Conservation (phyloP, 2,113 vertebrate genomes). For the Macaca fascicularis region DNA sequence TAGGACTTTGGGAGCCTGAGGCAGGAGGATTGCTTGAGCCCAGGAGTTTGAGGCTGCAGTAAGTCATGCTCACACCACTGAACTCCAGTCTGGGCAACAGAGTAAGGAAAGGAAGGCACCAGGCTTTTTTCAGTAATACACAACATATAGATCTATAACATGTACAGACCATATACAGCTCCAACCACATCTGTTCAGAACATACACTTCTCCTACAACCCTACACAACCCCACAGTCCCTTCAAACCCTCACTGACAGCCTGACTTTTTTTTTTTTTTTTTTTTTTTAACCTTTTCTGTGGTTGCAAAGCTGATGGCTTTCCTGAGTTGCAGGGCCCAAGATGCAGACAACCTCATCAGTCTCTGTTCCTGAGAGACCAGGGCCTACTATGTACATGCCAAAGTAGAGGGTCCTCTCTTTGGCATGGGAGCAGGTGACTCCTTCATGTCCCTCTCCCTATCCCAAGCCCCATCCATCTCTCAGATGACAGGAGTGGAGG, state of each 20-base stretch:
- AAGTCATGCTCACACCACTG: too few species aligned
- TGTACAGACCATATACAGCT: neutral
- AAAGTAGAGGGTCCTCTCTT: neutral
- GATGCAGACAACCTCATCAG: neutral
- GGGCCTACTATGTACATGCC: neutral
- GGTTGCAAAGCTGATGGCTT: constrained; percentile 10
- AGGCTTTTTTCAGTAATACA: neutral
- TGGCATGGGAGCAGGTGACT: neutral
- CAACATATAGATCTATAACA: neutral
- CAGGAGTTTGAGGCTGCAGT: neutral
- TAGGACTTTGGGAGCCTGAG: neutral
- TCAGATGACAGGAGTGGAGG: neutral
- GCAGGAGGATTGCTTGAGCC: neutral
- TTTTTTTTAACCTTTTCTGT: neutral
- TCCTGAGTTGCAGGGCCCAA: constrained; percentile 35
- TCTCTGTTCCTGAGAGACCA: neutral
- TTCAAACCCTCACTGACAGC: constrained; percentile 6
- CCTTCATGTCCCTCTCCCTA: neutral
- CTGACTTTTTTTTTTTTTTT: neutral
- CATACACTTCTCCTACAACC: neutral
- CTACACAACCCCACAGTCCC: neutral
- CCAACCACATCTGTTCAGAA: neutral
- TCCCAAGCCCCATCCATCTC: neutral
- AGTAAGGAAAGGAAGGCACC: neutral
- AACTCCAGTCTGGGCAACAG: neutral